A percentile compares a stretch with the other conserved stretches of the same genome.
phyloP scores from a whole-genome alignment of 2,113 vertebrate species.

The Sula dactylatra region DNA sequence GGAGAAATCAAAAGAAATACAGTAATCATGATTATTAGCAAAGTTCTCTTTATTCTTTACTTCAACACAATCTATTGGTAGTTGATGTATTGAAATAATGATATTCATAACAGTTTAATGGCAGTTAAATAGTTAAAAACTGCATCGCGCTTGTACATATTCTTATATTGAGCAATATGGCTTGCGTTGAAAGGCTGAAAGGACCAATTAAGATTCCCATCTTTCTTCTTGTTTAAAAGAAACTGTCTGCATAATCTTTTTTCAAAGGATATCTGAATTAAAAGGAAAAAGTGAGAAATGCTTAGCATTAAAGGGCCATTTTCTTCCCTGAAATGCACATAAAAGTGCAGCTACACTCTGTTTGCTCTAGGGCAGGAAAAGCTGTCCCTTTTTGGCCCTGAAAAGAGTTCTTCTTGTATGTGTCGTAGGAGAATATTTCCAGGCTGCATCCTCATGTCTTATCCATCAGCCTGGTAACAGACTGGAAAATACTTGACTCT shows the following conservation, averaged over 20 bases:
- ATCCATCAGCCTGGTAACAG: neutral
- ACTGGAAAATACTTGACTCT: neutral
- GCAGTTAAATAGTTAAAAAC: neutral
- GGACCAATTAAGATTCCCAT: neutral
- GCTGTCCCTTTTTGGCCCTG: neutral
- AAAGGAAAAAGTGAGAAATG: neutral
- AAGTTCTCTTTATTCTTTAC: neutral
- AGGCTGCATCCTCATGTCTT: neutral
- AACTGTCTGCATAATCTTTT: neutral
- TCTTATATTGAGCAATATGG: neutral
- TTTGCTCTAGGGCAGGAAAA: neutral
- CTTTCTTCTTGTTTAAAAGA: neutral
- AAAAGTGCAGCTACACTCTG: neutral
- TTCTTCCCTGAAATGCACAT: neutral
- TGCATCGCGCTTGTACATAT: neutral
- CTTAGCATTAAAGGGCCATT: neutral
- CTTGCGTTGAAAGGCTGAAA: neutral
- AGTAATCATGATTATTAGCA: neutral
- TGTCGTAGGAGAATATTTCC: neutral
- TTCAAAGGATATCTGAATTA: neutral
- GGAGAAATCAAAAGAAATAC: neutral
- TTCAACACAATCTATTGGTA: neutral
- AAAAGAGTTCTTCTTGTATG: neutral
- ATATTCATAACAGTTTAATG: neutral
- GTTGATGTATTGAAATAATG: neutral